These are phyloP conservation scores for Syngnathus floridae DNA, from an alignment of 2,113 vertebrate genomes.

Conservation along the genomic window DNA sequence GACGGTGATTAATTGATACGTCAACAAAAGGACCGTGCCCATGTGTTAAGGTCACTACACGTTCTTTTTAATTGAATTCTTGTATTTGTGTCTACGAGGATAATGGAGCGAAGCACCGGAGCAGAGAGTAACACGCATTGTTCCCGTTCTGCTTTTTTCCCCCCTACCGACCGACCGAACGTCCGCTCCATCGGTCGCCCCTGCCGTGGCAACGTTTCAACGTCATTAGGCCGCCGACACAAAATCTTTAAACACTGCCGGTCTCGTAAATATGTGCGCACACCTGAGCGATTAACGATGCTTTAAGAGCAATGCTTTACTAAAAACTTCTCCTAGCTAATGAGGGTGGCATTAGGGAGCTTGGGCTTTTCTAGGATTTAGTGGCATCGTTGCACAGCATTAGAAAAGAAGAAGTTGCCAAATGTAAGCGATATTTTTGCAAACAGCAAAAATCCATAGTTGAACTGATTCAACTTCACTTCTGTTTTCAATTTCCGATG, in stretches of 20 bases:
- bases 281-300: constrained; percentile 21
- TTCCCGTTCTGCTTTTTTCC: constrained; percentile 25
- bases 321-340: background rate
- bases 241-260: constrained; percentile 27
- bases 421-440: too few relatives aligned
- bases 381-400: background rate
- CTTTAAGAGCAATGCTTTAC: constrained; percentile 2
- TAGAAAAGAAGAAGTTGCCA: background rate
- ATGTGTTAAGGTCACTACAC: constrained; percentile 65
- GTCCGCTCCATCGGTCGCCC: constrained; percentile 15
- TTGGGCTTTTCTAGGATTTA: background rate
- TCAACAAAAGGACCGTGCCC: constrained; percentile 34
- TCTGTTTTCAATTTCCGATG: background rate
- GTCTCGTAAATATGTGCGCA: constrained; percentile 1
- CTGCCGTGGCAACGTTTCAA: constrained; percentile 17
- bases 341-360: background rate
- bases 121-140: constrained; percentile 51
- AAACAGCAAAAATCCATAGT: too few relatives aligned
- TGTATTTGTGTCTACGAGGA: constrained; percentile 57
- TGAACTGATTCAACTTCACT: background rate
- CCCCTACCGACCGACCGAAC: too few relatives aligned
- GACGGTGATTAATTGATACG: constrained; percentile 63
- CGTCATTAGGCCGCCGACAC: background rate
- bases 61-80: constrained; percentile 67
- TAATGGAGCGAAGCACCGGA: constrained; percentile 54